These are phyloP conservation scores for Congeria kusceri DNA, from an alignment of 2,888 invertebrate genomes.

Conservation along the genomic window DNA sequence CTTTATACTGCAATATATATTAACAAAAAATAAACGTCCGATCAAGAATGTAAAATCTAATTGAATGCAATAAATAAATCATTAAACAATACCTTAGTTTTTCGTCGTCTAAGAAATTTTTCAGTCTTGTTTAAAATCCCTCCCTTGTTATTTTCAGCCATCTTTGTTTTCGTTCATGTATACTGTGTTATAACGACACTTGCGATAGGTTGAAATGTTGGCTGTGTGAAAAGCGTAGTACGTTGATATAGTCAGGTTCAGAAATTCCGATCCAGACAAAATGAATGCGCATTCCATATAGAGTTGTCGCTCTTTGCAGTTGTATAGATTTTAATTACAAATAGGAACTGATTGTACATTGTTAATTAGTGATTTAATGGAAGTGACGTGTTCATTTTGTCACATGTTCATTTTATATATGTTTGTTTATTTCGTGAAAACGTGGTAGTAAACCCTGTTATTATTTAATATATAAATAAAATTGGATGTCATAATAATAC, in stretches of 20 bases:
- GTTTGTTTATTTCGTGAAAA: too few relatives aligned
- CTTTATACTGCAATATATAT: not conserved
- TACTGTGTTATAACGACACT: conserved; percentile 20
- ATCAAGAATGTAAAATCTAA: conserved; percentile 12
- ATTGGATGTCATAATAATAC: too few relatives aligned
- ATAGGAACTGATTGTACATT: too few relatives aligned
- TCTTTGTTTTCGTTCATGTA: conserved; percentile 55
- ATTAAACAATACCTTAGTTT: conserved; percentile 47
- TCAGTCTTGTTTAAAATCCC: conserved; percentile 61
- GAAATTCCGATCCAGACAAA: conserved; percentile 18
- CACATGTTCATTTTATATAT: too few relatives aligned
- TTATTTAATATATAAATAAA: too few relatives aligned
- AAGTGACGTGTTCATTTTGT: too few relatives aligned
- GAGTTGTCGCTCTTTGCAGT: not conserved
- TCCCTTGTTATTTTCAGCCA: conserved; percentile 61
- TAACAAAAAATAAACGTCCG: too few relatives aligned
- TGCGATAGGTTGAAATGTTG: conserved; percentile 46
- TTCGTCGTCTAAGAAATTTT: conserved; percentile 54
- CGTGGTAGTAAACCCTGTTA: too few relatives aligned
- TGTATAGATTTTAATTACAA: too few relatives aligned
- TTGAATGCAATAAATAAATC: not conserved
- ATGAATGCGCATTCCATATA: not conserved
- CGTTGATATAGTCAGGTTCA: conserved; percentile 41
- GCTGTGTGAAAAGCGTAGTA: conserved; percentile 25
- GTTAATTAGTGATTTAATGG: too few relatives aligned